Conservation (phyloP, 2,113 vertebrate species). For the Gnathonemus longibarbis region DNA sequence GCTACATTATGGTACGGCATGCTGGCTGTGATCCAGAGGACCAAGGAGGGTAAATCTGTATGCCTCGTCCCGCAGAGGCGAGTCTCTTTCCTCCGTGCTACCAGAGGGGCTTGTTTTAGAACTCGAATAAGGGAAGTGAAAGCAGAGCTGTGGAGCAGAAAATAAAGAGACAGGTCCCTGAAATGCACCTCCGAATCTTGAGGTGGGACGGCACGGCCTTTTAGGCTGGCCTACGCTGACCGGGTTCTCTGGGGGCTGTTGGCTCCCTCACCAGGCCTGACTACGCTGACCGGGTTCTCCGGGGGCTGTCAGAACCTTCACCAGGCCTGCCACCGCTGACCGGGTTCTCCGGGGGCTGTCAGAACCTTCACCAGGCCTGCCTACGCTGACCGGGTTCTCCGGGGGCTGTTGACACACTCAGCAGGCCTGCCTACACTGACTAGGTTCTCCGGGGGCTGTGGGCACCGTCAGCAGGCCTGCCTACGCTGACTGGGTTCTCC, state of each 20-base stretch:
- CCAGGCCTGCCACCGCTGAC: background rate
- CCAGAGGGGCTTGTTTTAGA: background rate
- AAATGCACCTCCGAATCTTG: background rate
- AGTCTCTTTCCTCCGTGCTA: background rate
- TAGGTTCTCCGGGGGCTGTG: too few relatives aligned
- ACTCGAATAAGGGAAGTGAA: background rate
- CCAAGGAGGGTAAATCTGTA: background rate
- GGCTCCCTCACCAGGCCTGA: background rate
- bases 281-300: rapidly evolving
- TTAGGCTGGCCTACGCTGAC: background rate
- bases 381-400: background rate
- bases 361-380: background rate
- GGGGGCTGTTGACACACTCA: background rate
- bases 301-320: background rate
- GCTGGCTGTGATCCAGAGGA: background rate
- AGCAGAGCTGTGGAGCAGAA: background rate
- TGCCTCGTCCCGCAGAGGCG: background rate
- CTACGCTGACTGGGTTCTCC: too few relatives aligned
- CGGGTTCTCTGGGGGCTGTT: background rate
- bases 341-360: background rate
- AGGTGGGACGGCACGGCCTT: background rate
- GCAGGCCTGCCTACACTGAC: background rate
- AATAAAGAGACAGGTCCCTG: background rate
- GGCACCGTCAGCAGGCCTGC: too few relatives aligned
- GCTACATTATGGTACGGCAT: background rate